Base-by-base conservation (phyloP, 1,140 invertebrate genomes). In the Octopus bimaculoides region DNA sequence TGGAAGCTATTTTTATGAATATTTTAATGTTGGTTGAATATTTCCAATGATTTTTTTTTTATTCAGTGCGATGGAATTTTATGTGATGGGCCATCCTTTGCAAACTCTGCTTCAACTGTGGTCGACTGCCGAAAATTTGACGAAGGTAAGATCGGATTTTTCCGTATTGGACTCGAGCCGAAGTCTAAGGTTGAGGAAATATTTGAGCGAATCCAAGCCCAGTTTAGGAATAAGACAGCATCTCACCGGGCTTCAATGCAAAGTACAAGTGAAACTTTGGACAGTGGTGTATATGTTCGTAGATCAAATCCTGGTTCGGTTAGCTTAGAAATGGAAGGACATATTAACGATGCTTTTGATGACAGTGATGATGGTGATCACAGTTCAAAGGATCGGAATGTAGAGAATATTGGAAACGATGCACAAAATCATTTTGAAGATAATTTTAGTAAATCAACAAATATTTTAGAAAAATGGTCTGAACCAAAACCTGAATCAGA, bases 51-150 rank as follows among this genome's bases (percentile, higher is more conserved):
- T 41, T 41, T 41, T 78, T 82, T 61, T 74, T 14, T 79, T 77
- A 74, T 79, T 14, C 78, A 87, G 86, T 84, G 83, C 78, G 86
- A 87, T 77, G 86, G 86, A 10, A 86, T 87, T 77, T 78, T 87
- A 17, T 86, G 85, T 76, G 83, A 84, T 41, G 86, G 86, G 10
- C 85, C 86, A 10, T 85, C 86, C 55, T 82, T 81, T 5, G 86
- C 86, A 78, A 87, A 87, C 79, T 81, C 84, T 41, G 85, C 85
- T 5, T 87, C 86, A 0, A 87, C 86, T 9, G 86, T 87, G 6
- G 86, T 87, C 9, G 85, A 87, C 78, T 86, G 85, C 52, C 78
- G 85, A 6, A 83, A 85, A 17, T 79, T 85, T 41, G 61, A 77
- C 8, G 82, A 84, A 26, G 83, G 85, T 0, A 83, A 86, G 56